phyloP scores from a whole-genome alignment of 2,797 vertebrate species.

The Myotis myotis region DNA sequence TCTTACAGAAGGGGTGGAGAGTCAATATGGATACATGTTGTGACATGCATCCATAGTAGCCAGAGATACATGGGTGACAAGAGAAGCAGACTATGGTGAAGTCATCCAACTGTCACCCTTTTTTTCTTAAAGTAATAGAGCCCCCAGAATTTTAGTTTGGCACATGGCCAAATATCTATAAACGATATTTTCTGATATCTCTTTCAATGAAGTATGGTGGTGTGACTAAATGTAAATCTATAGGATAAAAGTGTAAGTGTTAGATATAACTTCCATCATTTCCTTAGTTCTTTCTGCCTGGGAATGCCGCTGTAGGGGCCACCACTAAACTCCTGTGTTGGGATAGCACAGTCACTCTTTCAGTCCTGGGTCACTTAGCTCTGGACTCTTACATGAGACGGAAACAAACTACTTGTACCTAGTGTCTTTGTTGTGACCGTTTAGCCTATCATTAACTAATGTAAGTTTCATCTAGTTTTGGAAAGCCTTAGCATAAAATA shows the following conservation, averaged over 20 bases:
- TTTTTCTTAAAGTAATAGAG: not conserved
- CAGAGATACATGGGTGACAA: not conserved
- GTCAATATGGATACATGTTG: not conserved
- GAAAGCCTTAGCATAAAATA: not conserved
- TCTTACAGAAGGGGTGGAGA: not conserved
- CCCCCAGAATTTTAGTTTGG: not conserved
- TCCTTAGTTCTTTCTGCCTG: not conserved
- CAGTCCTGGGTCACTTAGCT: not conserved
- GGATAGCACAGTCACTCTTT: not conserved
- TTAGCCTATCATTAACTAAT: not conserved
- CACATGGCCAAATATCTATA: not conserved
- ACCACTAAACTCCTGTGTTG: not conserved
- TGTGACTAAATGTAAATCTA: not conserved
- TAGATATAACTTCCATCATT: not conserved
- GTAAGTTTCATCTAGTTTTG: not conserved
- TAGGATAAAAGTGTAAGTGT: not conserved
- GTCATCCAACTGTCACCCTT: not conserved
- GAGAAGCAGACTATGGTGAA: not conserved
- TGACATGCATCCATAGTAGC: not conserved
- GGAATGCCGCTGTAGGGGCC: not conserved
- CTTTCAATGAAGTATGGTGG: not conserved
- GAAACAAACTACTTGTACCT: not conserved
- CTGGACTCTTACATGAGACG: not conserved
- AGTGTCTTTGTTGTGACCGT: not conserved
- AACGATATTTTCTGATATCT: not conserved